Conservation (phyloP, 2,113 vertebrate genomes). For the Oreotragus oreotragus region DNA sequence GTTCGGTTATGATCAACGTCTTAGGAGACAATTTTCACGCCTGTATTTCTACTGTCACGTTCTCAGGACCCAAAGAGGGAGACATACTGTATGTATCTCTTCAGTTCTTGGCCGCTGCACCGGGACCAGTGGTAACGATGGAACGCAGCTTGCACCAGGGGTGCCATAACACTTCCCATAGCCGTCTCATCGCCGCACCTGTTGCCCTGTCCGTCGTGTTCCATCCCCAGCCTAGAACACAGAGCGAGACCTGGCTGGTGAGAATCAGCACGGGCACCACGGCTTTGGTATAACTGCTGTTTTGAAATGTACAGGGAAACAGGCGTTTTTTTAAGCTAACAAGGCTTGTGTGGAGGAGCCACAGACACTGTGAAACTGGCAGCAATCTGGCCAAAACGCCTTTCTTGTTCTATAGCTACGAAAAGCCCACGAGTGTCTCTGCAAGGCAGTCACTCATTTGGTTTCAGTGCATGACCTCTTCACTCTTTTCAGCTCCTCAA, state of each 20-base stretch:
- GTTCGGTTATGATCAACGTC: background rate
- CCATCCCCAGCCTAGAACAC: constrained; percentile 92
- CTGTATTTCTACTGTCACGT: background rate
- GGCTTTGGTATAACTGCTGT: background rate
- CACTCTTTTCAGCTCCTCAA: background rate
- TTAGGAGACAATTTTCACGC: background rate
- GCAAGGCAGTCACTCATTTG: background rate
- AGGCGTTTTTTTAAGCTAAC: background rate
- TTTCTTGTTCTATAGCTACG: background rate
- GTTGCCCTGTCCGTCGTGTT: constrained; percentile 98
- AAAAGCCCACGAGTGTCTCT: background rate
- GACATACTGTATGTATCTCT: constrained; percentile 96
- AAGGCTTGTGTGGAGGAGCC: background rate
- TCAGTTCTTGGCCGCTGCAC: constrained; percentile 97
- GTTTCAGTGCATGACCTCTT: constrained; percentile 1
- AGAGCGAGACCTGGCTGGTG: background rate
- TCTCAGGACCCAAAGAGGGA: background rate
- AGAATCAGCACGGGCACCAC: background rate
- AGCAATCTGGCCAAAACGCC: background rate
- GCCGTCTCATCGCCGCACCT: constrained; percentile 95
- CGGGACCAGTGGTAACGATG: constrained; percentile 99
- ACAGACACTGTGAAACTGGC: background rate
- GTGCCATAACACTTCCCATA: constrained; percentile 99
- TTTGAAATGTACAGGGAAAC: background rate
- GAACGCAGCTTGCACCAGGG: constrained; percentile 96